Percentiles rank a stretch among this genome's conserved stretches.
phyloP scores from a whole-genome alignment of 2,113 vertebrate genomes.

The Podocnemis expansa region DNA sequence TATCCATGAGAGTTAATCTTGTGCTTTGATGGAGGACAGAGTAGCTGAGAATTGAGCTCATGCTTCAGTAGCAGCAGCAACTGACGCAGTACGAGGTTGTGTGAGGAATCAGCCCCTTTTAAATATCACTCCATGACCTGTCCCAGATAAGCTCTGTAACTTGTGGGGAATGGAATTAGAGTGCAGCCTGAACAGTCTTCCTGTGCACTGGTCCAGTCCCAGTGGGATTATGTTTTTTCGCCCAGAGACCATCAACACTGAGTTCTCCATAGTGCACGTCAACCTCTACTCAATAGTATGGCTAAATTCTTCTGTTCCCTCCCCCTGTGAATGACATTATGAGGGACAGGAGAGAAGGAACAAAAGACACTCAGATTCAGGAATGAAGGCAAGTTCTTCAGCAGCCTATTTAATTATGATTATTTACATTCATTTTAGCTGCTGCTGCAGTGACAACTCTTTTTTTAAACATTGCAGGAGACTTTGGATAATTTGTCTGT shows the following conservation, averaged over 20 bases:
- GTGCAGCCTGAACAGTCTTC: not conserved
- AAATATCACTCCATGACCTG: not conserved
- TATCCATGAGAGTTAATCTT: not conserved
- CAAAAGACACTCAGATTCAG: not conserved
- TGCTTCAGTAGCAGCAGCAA: not conserved
- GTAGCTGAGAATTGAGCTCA: not conserved
- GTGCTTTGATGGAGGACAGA: too few relatives aligned
- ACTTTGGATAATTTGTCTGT: slow-evolving; percentile 5
- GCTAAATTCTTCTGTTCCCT: not conserved
- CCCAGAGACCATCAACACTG: not conserved
- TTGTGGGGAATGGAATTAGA: not conserved
- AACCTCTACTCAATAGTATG: not conserved
- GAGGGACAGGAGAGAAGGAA: not conserved
- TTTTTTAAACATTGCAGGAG: not conserved
- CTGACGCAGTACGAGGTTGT: not conserved
- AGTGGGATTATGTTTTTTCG: not conserved
- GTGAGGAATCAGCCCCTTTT: too few relatives aligned
- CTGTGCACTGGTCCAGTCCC: rapidly evolving
- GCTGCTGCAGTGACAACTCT: not conserved
- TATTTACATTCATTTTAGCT: not conserved
- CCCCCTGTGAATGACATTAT: not conserved
- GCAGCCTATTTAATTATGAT: not conserved
- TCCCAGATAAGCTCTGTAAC: not conserved
- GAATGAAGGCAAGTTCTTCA: not conserved
- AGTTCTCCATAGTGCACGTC: not conserved